Conservation (phyloP, 2,113 vertebrate species). For the Murina feae region DNA sequence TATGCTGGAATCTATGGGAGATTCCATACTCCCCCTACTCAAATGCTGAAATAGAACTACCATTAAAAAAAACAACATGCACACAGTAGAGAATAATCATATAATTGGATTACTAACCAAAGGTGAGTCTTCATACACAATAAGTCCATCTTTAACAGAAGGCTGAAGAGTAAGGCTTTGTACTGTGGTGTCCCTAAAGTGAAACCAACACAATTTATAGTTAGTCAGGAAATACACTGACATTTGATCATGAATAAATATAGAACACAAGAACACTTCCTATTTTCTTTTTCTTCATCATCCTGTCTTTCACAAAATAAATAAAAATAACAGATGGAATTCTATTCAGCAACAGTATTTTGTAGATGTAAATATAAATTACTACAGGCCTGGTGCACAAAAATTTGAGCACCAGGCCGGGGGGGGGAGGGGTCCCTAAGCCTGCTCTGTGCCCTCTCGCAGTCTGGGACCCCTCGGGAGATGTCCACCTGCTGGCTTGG, state of each 20-base stretch:
- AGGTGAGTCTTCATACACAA: conserved; percentile 95
- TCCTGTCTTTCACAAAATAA: not conserved
- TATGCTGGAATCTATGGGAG: not conserved
- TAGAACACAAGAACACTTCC: not conserved
- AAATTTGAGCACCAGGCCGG: no score
- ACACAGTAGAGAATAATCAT: not conserved
- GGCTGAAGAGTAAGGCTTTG: conserved; percentile 97
- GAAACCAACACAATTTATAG: conserved; percentile 45
- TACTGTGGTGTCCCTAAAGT: conserved; percentile 93
- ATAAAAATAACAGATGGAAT: not conserved
- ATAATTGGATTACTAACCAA: conserved; percentile 83
- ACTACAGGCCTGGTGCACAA: no score
- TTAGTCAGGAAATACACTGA: conserved; percentile 27
- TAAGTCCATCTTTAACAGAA: conserved; percentile 93
- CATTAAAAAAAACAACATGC: conserved; percentile 12
- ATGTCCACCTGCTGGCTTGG: no score
- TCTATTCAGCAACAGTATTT: not conserved
- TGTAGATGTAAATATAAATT: not conserved
- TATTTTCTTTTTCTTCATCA: not conserved
- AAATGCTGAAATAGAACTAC: conserved; percentile 7
- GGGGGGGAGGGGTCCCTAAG: no score
- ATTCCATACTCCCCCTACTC: not conserved
- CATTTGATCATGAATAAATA: conserved; percentile 26
- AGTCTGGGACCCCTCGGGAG: no score
- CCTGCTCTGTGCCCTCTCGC: no score